Evolutionary conservation across 1,140 invertebrate species (phyloP), one percentile per base, ranked within the genome.

Genomic region (Batillaria attramentaria): DNA sequence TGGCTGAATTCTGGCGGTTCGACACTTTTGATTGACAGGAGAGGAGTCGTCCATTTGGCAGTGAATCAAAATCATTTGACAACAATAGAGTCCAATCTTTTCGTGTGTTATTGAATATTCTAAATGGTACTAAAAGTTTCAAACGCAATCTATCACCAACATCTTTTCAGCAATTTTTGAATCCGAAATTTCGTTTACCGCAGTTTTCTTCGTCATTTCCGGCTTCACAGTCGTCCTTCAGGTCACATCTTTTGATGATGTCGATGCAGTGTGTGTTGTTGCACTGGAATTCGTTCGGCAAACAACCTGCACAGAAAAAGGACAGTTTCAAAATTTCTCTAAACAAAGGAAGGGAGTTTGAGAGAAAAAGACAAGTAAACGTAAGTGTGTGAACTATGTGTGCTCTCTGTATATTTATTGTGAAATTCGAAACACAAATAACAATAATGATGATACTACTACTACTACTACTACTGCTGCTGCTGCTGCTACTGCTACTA

Each of bases 141-240:
- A 20, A 60, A 4, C 20, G 6, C 4, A 4, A 31, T 28, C 5
- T 60, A 24, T 20, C 20, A 2, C 24, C 24, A 28, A 20, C 57
- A 20, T 4, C 24, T 10, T 6, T 60, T 31, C 57, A 60, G 24
- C 5, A 28, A 28, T 13, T 62, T n/a, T n/a, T n/a, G n/a, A n/a
- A n/a, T n/a, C n/a, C n/a, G n/a, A 13, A 77, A 3, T 39, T 50
- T 18, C 39, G 85, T 91, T 90, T 74, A 91, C 89, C 83, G 85
- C 90, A 86, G 70, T 87, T 72, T 83, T 80, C 68, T 85, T 94
- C 94, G 84, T 94, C 94, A 1, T 91, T 92, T 31, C 91, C 92
- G 84, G 94, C 93, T 13, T 88, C 83, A 83, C 94, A 94, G 85
- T 94, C 92, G 31, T 88, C 82, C 73, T 90, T 83, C n/a, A 92